Evolutionary conservation across 2,113 vertebrate genomes (phyloP).

Genomic region (Lamprologus lemairii): DNA sequence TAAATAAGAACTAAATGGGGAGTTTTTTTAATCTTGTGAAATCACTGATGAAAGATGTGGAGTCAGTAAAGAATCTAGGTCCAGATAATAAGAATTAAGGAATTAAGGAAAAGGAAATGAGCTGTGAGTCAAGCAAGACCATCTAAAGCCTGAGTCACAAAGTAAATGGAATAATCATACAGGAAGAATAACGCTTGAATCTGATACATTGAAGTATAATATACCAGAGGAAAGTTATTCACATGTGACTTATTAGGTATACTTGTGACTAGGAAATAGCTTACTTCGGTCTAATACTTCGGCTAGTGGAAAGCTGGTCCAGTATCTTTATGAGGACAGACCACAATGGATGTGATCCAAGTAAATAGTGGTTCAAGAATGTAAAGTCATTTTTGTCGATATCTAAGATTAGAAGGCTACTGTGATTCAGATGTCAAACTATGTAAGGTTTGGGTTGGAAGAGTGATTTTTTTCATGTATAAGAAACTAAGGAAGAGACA

Average conservation of each 20-base stretch:
- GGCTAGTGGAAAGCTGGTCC: background rate
- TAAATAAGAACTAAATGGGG: background rate
- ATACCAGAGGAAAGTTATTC: background rate
- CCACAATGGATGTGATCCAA: background rate
- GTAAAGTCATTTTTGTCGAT: background rate
- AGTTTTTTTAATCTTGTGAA: background rate
- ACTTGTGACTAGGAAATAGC: background rate
- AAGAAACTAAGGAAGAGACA: background rate
- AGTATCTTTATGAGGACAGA: background rate
- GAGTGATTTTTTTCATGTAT: background rate
- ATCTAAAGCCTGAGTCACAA: conserved; percentile 8
- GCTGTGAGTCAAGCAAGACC: background rate
- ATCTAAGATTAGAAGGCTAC: background rate
- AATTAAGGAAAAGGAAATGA: background rate
- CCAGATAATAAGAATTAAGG: background rate
- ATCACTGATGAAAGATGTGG: background rate
- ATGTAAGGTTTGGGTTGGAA: background rate
- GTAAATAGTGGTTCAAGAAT: background rate
- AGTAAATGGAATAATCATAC: background rate
- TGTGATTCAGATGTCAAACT: background rate
- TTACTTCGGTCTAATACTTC: background rate
- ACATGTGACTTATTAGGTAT: background rate
- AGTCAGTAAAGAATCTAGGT: background rate
- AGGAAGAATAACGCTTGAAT: background rate
- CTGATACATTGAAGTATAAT: background rate